Evolutionary conservation across 2,888 invertebrate species (phyloP).

Genomic region (Arrhopalites spinosus): DNA sequence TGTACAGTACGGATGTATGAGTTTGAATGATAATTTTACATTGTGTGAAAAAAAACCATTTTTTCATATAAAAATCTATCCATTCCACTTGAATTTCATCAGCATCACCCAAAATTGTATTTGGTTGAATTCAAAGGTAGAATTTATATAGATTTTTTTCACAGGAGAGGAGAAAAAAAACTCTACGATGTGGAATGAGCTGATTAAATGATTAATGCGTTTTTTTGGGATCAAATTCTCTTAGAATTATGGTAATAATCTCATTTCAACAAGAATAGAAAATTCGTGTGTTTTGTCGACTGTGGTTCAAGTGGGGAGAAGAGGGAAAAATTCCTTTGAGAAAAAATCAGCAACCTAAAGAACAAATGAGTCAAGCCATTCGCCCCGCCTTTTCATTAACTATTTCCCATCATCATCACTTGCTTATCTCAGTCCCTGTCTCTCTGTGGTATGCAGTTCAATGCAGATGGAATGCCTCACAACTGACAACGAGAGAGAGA

Average conservation of each 20-base stretch:
- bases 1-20: too few relatives aligned
- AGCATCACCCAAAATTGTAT: too few relatives aligned
- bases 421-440: too few relatives aligned
- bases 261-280: not conserved
- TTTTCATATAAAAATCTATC: too few relatives aligned
- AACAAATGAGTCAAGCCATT: conserved; percentile 4
- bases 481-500: too few relatives aligned
- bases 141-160: too few relatives aligned
- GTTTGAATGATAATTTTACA: too few relatives aligned
- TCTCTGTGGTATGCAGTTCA: too few relatives aligned
- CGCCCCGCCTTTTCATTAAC: conserved; percentile 15
- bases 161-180: not conserved
- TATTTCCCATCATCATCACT: conserved; percentile 8
- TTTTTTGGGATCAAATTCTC: not conserved
- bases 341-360: not conserved
- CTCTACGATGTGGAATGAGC: not conserved
- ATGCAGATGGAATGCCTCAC: too few relatives aligned
- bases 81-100: too few relatives aligned
- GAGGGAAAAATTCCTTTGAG: not conserved
- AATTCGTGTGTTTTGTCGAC: not conserved
- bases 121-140: too few relatives aligned
- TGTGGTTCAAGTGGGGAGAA: not conserved
- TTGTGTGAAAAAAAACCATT: too few relatives aligned
- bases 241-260: conserved; percentile 1
- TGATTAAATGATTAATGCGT: conserved; percentile 14